These are phyloP conservation scores for Doris montereyensis DNA, from an alignment of 2,888 invertebrate species.

Conservation along the genomic window DNA sequence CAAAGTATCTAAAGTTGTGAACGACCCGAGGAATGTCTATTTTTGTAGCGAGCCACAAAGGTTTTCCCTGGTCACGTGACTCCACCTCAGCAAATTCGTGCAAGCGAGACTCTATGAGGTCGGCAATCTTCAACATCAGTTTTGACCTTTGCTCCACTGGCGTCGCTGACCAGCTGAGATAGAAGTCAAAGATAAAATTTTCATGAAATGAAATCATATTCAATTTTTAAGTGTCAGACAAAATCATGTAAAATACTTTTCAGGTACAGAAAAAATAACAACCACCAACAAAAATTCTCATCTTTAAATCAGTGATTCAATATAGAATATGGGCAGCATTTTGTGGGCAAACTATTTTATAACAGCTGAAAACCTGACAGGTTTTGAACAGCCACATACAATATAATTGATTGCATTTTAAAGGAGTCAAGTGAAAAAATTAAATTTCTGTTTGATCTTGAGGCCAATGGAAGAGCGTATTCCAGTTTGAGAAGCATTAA, in stretches of 20 bases:
- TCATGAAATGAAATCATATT: background rate
- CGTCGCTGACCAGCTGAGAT: slow-evolving; percentile 74
- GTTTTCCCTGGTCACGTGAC: slow-evolving; percentile 77
- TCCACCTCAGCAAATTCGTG: slow-evolving; percentile 75
- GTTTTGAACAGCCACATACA: no score
- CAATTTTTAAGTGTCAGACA: background rate
- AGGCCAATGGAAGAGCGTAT: no score
- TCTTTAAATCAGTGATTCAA: no score
- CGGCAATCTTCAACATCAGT: slow-evolving; percentile 74
- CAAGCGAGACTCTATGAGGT: slow-evolving; percentile 74
- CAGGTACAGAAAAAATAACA: background rate
- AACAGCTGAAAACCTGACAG: no score
- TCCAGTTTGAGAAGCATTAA: no score
- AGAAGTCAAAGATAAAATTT: background rate
- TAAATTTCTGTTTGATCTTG: no score
- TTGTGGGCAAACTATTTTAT: no score
- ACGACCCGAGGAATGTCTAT: slow-evolving; percentile 76
- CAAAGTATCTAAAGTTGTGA: slow-evolving; percentile 76
- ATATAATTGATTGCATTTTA: no score
- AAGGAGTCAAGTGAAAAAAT: no score
- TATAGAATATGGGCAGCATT: no score
- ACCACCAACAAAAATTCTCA: no score
- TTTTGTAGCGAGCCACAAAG: slow-evolving; percentile 73
- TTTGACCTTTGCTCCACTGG: slow-evolving; percentile 71
- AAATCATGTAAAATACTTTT: background rate